Conservation (phyloP, 2,797 vertebrate species). For the Tragopan temminckii region DNA sequence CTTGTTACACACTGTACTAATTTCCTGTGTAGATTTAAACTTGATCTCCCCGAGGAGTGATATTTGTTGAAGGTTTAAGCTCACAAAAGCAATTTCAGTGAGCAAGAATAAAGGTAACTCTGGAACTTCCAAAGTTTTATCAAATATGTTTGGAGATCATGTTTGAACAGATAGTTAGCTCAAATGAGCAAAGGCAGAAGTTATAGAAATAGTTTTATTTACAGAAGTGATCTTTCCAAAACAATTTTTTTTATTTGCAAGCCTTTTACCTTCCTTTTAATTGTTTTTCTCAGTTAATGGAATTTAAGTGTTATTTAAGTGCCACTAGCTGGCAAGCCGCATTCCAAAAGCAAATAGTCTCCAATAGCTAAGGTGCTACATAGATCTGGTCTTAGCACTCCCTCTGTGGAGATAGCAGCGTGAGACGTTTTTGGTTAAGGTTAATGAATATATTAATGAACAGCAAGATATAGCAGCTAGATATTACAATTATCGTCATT, state of each 20-base stretch:
- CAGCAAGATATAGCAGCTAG: background rate
- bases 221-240: background rate
- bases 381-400: background rate
- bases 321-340: background rate
- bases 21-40: background rate
- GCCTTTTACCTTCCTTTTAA: background rate
- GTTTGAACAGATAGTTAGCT: background rate
- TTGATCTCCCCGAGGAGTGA: background rate
- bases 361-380: too few species aligned
- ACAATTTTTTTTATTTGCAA: background rate
- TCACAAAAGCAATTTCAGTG: background rate
- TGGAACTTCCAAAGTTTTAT: background rate
- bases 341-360: background rate
- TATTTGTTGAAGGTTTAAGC: background rate
- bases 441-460: background rate
- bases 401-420: background rate
- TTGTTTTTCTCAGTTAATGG: background rate
- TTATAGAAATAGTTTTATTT: background rate
- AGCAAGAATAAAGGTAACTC: fast-evolving
- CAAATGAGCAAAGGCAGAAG: background rate
- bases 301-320: background rate
- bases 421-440: background rate
- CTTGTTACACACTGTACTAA: background rate
- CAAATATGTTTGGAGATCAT: fast-evolving
- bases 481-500: background rate